These are phyloP conservation scores for Periophthalmus modestus DNA, from an alignment of 2,113 vertebrate species.

Conservation along the genomic window DNA sequence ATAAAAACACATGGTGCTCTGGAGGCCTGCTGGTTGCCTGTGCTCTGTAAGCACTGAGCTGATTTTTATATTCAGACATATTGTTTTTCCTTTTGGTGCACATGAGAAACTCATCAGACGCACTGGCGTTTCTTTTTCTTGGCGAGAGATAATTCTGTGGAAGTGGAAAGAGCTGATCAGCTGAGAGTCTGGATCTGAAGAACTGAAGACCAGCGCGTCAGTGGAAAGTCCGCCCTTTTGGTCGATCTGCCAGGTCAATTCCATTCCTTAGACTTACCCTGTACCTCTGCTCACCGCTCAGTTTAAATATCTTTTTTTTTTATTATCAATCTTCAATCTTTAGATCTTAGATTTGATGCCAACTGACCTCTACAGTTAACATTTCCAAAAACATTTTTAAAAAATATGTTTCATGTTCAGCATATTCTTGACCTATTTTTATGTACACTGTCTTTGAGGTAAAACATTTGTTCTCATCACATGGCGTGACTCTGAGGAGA, in stretches of 20 bases:
- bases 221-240: slow-evolving; percentile 51
- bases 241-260: slow-evolving; percentile 36
- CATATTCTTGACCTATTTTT: too few species aligned
- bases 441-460: too few species aligned
- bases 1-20: slow-evolving; percentile 36
- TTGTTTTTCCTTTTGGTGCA: slow-evolving; percentile 47
- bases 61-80: slow-evolving; percentile 25
- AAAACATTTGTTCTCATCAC: too few species aligned
- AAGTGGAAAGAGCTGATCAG: slow-evolving; percentile 24
- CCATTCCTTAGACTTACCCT: slow-evolving; percentile 11
- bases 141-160: slow-evolving; percentile 23
- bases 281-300: neutral
- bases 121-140: slow-evolving; percentile 42
- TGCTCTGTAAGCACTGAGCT: slow-evolving; percentile 10
- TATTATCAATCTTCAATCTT: neutral
- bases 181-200: slow-evolving; percentile 27
- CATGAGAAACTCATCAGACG: slow-evolving; percentile 54
- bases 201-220: slow-evolving; percentile 36
- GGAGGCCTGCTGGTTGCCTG: slow-evolving; percentile 22
- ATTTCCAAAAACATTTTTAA: neutral
- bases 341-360: neutral
- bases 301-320: neutral
- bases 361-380: neutral
- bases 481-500: too few species aligned
- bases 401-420: neutral